Percentiles rank a stretch among this genome's conserved stretches.
Conservation (phyloP, 2,888 invertebrate genomes). For the Deilephila porcellus region DNA sequence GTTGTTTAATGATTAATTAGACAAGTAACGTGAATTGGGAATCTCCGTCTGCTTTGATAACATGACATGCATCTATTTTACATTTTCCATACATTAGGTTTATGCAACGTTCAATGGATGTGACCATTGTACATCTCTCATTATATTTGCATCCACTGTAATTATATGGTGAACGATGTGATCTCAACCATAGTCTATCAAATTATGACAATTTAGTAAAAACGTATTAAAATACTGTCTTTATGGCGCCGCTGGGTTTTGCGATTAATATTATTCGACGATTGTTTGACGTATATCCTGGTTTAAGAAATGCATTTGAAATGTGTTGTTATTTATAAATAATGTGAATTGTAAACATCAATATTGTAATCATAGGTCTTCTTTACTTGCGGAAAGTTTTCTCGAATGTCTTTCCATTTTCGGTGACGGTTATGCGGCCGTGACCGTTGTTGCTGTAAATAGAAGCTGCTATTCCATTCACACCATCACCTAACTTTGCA, state of each 20-base stretch:
- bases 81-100: background rate
- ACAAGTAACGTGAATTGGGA: background rate
- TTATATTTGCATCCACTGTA: no score
- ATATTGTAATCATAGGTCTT: background rate
- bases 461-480: no score
- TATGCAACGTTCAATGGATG: no score
- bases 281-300: no score
- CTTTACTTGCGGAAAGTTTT: conserved; percentile 11
- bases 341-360: no score
- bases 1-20: background rate
- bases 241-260: no score
- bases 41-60: background rate
- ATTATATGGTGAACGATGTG: background rate
- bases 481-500: background rate
- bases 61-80: background rate
- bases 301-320: no score
- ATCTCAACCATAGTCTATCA: background rate
- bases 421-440: background rate
- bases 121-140: no score
- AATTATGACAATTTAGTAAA: background rate
- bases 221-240: no score
- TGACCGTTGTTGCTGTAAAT: background rate
- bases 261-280: no score
- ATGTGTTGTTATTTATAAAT: no score
- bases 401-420: background rate